Base-by-base conservation (phyloP, 2,113 vertebrate species). In the Tonatia bakeri region DNA sequence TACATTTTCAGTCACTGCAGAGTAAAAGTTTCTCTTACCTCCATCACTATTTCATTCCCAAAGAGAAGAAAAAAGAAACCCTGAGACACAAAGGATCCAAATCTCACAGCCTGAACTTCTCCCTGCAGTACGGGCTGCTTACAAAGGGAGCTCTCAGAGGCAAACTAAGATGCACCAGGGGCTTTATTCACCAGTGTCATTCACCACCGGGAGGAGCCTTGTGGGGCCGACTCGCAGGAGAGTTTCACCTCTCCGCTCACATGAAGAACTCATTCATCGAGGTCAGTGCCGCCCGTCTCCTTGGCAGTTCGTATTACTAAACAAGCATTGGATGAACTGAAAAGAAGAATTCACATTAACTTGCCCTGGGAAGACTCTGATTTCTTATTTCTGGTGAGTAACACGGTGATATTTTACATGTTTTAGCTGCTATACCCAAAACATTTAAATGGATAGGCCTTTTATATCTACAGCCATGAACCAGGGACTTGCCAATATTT, bases 401-500 rank as follows among this genome's bases (percentile, higher is more conserved):
- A 52, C 65, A 85, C n/a, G 81, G 72, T 94, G 69, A 92, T 94
- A 96, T 88, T 94, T 96, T 86, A 96, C 81, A 92, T 96, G 67
- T 81, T 97, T 97, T 97, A 87, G 69, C 52, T 92, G 50, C 82
- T 80, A 28, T 89, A 91, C 61, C 28, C 64, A 65, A 95, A 97
- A 94, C 93, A 95, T 91, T 96, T 96, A 93, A 96, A 97, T 96
- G 95, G 94, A 97, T 94, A 94, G 88, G 50, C 69, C 80, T 96
- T 97, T 97, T 97, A 96, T 97, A 96, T 97, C 95, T 97, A 84
- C 36, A 81, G 47, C 69, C 92, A 79, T 10, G 80, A 97, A 96
- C 91, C 13, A 72, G 65, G 19, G 22, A 96, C 87, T 95, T 97
- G 96, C 97, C 97, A 97, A 97, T 98, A 97, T 96, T 97, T 96